These are phyloP conservation scores for Troglohyphantes excavatus DNA, from an alignment of 2,888 invertebrate genomes.

Conservation along the genomic window DNA sequence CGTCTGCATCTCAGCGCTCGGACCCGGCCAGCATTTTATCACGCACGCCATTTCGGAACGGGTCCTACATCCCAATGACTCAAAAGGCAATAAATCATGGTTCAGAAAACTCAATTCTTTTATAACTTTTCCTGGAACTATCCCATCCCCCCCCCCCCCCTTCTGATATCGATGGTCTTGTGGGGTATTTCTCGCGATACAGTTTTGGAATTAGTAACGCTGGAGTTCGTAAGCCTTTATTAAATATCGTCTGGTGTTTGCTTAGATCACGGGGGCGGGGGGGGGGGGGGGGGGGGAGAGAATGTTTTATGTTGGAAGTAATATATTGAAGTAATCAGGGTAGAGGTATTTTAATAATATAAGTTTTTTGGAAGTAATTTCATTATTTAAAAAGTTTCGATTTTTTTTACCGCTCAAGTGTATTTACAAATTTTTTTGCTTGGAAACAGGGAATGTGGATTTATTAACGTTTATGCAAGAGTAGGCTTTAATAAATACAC, in stretches of 20 bases:
- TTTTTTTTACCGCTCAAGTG: no score
- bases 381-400: no score
- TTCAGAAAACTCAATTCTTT: conserved; percentile 56
- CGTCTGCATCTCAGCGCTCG: conserved; percentile 22
- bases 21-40: conserved; percentile 39
- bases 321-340: no score
- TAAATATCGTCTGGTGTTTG: not conserved
- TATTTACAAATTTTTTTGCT: no score
- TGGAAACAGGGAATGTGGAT: no score
- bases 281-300: no score
- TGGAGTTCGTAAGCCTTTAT: not conserved
- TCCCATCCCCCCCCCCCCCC: not conserved
- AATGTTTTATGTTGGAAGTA: no score
- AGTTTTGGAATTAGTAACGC: not conserved
- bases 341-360: no score
- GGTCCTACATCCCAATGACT: conserved; percentile 8
- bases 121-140: not conserved
- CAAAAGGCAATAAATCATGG: conserved; percentile 57
- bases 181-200: not conserved
- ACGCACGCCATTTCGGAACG: conserved; percentile 36
- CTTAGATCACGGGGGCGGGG: no score
- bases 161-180: not conserved
- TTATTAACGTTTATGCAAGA: no score
- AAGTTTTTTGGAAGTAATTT: no score
- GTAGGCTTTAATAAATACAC: no score